Evolutionary conservation across 2,797 vertebrate genomes (phyloP), one percentile per base, ranked within the genome.

Genomic region (Esox lucius): DNA sequence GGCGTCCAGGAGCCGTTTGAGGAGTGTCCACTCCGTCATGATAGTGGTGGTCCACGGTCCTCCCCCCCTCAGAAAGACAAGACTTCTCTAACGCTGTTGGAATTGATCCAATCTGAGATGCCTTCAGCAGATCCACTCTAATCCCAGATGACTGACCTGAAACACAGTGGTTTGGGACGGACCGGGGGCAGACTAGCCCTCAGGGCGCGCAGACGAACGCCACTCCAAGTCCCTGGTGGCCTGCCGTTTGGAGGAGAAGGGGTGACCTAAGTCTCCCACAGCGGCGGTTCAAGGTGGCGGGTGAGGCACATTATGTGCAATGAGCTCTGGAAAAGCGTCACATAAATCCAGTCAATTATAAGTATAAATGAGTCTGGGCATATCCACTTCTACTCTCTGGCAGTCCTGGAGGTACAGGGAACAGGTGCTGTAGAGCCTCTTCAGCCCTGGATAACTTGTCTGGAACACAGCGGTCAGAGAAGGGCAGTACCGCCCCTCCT

Each of bases 1-100:
- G 46, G 97, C 96, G 75, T 99, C 97, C 80, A 99, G 91, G 68
- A 99, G 94, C 9, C 97, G 95, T 66, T 97, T 99, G 86, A 99
- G 94, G 80, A 99, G 93, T 78, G 96, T 98, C 97, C 98, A 99
- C 89, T 95, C 94, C 9, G 93, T 94, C 94, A 95, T 95, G 81
- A 74, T 78, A 1, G 9, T 46, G 86, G 75, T 73, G 78, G 80
- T 81, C 71, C 74, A 78, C 67, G 77, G 81, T 67, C 3, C 56
- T 81, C 76, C 71, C 87, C 83, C 42, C 42, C 74, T 66, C 75
- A 73, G 80, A 78, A 28, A 77, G 75, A 80, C 75, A 0, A 76
- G 49, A 73, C 83, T 78, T 78, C 77, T 83, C 74, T 78, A 80
- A 74, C 70, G 59, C 75, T 85, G 74, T 12, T 5, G 16, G 83